A percentile compares a stretch with the other conserved stretches of the same genome.
These are phyloP conservation scores for Alethe castanea DNA, from an alignment of 2,113 vertebrate genomes.

Conservation along the genomic window DNA sequence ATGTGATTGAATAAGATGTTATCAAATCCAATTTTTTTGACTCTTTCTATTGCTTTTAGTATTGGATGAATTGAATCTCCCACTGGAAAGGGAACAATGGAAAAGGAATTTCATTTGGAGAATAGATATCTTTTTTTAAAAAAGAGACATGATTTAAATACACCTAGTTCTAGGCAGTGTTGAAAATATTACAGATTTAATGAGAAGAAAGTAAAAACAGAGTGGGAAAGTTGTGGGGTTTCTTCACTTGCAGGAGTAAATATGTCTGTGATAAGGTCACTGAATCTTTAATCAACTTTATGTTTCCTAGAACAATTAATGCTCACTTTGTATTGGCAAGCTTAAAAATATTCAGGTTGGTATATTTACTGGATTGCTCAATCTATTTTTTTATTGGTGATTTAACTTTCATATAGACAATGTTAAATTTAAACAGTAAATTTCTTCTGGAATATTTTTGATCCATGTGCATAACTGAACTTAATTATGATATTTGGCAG, in stretches of 20 bases:
- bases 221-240: accelerated
- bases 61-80: neutral
- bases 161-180: neutral
- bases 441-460: neutral
- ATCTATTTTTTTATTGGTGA: neutral
- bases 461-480: neutral
- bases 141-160: neutral
- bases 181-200: neutral
- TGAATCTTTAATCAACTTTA: neutral
- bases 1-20: neutral
- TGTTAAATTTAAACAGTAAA: neutral
- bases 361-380: neutral
- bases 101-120: neutral
- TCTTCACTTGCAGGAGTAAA: neutral
- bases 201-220: neutral
- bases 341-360: neutral
- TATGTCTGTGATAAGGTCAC: neutral
- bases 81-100: neutral
- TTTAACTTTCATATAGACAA: neutral
- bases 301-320: neutral
- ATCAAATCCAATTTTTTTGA: neutral
- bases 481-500: neutral
- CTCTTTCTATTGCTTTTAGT: neutral
- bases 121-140: neutral
- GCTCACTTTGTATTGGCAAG: neutral